Evolutionary conservation across 2,113 vertebrate genomes (phyloP).

Genomic region (Triplophysa dalaica): DNA sequence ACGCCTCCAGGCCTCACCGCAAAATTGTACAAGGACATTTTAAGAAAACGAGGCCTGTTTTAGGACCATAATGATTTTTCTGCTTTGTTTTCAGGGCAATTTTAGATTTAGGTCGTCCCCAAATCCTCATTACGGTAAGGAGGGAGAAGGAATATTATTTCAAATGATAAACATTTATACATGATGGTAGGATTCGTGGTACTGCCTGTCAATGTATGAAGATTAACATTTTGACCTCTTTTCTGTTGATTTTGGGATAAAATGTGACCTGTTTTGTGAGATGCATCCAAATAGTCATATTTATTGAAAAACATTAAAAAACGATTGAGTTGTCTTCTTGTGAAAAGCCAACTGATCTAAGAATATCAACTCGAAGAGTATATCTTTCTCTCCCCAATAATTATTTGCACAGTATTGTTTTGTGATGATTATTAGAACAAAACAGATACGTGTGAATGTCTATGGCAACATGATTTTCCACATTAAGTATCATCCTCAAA

Average conservation of each 20-base stretch:
- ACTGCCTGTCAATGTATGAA: neutral
- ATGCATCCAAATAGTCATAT: constrained; percentile 46
- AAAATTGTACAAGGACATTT: neutral
- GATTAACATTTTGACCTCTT: neutral
- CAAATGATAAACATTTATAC: neutral
- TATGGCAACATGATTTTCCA: neutral
- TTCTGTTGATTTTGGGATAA: neutral
- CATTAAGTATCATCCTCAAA: constrained; percentile 8
- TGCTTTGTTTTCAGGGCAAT: neutral
- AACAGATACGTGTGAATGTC: neutral
- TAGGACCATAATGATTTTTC: neutral
- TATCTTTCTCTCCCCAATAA: constrained; percentile 53
- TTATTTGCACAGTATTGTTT: constrained; percentile 66
- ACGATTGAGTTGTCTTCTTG: constrained; percentile 4
- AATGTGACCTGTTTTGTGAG: constrained; percentile 2
- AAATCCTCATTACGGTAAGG: neutral
- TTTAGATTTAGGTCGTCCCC: neutral
- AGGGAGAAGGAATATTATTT: neutral
- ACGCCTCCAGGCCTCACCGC: neutral
- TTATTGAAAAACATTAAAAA: constrained; percentile 16
- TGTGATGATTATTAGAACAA: neutral
- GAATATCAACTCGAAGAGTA: constrained; percentile 37
- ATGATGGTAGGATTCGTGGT: neutral
- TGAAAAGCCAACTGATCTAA: constrained; percentile 29
- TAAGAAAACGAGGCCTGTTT: neutral